These are phyloP conservation scores for Gorsachius magnificus DNA, from an alignment of 2,797 vertebrate genomes.

Conservation along the genomic window DNA sequence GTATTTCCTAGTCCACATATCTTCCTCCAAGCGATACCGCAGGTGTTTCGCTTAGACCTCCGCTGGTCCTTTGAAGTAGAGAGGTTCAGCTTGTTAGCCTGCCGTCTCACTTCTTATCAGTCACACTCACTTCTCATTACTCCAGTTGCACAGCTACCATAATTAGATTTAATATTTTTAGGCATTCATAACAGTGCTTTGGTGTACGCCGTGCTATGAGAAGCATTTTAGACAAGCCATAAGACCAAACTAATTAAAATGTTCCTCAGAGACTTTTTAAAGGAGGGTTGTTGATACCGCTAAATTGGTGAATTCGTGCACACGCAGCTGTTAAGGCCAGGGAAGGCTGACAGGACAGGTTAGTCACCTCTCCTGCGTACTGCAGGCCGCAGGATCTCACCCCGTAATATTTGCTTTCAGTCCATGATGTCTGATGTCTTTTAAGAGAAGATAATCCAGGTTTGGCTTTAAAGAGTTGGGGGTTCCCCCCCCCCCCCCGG, in stretches of 20 bases:
- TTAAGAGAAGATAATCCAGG: not conserved
- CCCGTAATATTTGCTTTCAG: not conserved
- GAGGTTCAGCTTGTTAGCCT: conserved; percentile 25
- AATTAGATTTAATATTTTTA: conserved; percentile 60
- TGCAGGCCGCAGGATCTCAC: not conserved
- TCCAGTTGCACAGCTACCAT: not conserved
- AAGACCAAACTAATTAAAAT: conserved; percentile 60
- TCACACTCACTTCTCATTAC: not conserved
- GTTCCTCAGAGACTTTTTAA: not conserved
- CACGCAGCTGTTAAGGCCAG: not conserved
- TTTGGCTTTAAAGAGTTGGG: not conserved
- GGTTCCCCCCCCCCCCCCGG: not conserved
- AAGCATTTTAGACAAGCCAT: conserved; percentile 15
- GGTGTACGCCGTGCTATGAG: not conserved
- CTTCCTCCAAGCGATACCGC: not conserved
- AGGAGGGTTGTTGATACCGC: not conserved
- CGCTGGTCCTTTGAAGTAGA: not conserved
- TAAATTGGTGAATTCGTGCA: not conserved
- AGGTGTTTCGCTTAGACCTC: not conserved
- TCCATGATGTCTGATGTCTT: not conserved
- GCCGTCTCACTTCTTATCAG: conserved; percentile 34
- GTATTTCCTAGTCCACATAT: not conserved
- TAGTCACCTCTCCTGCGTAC: not conserved
- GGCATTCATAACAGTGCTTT: not conserved
- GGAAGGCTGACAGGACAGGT: not conserved